These are phyloP conservation scores for Melanchra persicariae DNA, from an alignment of 2,888 invertebrate species.

Conservation along the genomic window DNA sequence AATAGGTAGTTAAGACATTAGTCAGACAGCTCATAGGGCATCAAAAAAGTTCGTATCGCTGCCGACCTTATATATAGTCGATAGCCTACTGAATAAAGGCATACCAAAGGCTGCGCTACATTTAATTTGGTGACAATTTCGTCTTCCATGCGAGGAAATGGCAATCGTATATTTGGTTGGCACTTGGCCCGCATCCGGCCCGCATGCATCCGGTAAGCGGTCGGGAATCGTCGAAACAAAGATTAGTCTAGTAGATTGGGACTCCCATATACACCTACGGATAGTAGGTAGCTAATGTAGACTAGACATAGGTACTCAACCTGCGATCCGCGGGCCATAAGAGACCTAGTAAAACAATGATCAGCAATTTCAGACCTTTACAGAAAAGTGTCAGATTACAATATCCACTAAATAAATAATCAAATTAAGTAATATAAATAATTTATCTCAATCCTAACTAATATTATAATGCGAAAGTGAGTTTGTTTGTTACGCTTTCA, in stretches of 20 bases:
- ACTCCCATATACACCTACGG: neutral
- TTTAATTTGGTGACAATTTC: neutral
- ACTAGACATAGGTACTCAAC: neutral
- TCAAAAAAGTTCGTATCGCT: neutral
- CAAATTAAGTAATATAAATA: too few relatives aligned
- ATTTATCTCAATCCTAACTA: too few relatives aligned
- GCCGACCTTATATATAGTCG: too few relatives aligned
- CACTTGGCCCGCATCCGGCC: slow-evolving; percentile 16
- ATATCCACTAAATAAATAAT: too few relatives aligned
- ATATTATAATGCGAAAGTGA: too few relatives aligned
- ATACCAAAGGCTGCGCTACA: neutral
- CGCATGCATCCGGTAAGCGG: slow-evolving; percentile 15
- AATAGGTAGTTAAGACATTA: too few relatives aligned
- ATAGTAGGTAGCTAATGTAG: neutral
- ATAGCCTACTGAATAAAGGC: too few relatives aligned
- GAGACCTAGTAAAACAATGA: too few relatives aligned
- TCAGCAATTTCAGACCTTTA: too few relatives aligned
- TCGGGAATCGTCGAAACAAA: neutral
- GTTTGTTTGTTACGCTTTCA: too few relatives aligned
- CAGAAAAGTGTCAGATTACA: too few relatives aligned
- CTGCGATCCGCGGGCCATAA: neutral
- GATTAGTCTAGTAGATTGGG: neutral
- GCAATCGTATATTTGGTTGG: slow-evolving; percentile 15
- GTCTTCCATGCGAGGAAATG: slow-evolving; percentile 6
- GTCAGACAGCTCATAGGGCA: neutral